Conservation (phyloP, 2,113 vertebrate species). For the Chrysochloris asiatica region DNA sequence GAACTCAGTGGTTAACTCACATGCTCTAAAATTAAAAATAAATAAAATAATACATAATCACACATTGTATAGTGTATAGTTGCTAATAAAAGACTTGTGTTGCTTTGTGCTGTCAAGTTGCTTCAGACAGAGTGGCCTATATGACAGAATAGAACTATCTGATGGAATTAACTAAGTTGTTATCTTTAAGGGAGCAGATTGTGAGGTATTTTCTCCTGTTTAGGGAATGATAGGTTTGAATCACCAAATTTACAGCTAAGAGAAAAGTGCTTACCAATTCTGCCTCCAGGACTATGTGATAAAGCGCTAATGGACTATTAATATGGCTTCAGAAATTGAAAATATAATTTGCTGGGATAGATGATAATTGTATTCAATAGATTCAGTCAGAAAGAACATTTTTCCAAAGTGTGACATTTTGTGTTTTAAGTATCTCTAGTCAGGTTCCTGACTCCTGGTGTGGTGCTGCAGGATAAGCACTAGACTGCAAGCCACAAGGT, state of each 20-base stretch:
- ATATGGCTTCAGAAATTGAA: background rate
- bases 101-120: background rate
- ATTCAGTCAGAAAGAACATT: background rate
- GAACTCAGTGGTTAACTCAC: slow-evolving; percentile 10
- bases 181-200: background rate
- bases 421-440: background rate
- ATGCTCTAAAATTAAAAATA: slow-evolving; percentile 39
- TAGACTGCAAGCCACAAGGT: too few species aligned
- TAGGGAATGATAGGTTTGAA: background rate
- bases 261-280: background rate
- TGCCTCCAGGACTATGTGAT: background rate
- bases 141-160: too few species aligned
- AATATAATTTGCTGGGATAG: background rate
- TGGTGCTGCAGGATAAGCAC: too few species aligned
- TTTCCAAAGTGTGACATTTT: background rate
- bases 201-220: background rate
- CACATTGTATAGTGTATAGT: background rate
- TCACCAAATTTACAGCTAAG: background rate
- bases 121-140: background rate
- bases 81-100: background rate
- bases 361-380: background rate
- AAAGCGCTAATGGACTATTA: background rate
- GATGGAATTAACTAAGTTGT: too few species aligned
- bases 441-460: too few species aligned
- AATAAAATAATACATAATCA: slow-evolving; percentile 33